phyloP scores from a whole-genome alignment of 2,797 vertebrate species.

The Microtus obscurus region DNA sequence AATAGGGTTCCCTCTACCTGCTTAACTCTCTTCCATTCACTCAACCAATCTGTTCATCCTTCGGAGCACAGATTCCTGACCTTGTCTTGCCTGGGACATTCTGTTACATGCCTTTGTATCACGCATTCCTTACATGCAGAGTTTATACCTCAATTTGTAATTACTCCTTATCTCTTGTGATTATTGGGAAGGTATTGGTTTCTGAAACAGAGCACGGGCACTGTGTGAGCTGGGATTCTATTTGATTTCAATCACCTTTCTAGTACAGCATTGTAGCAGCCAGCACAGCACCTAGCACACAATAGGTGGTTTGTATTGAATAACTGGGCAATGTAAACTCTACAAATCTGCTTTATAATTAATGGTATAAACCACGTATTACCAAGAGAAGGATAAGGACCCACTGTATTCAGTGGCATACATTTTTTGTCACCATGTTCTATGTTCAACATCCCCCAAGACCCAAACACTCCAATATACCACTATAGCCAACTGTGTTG shows the following conservation, averaged over 20 bases:
- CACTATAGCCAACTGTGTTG: background rate
- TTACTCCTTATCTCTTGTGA: background rate
- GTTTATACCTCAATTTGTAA: no score
- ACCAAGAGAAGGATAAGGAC: background rate
- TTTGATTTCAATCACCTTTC: background rate
- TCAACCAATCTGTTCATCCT: no score
- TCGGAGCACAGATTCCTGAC: no score
- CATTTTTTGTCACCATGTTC: background rate
- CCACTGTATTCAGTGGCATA: background rate
- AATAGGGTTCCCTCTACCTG: no score
- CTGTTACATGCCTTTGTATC: no score
- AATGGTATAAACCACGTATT: background rate
- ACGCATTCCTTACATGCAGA: no score
- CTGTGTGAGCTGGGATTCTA: background rate
- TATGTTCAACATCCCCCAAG: background rate
- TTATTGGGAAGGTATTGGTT: background rate
- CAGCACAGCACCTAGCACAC: background rate
- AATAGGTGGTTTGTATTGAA: background rate
- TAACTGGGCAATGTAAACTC: background rate
- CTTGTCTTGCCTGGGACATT: no score
- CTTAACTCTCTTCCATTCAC: no score
- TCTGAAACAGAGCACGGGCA: no score
- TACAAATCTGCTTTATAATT: background rate
- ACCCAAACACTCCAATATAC: background rate
- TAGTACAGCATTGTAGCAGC: background rate